These are phyloP conservation scores for Torymus aiolomorphi DNA, from an alignment of 2,888 invertebrate genomes.

Conservation along the genomic window DNA sequence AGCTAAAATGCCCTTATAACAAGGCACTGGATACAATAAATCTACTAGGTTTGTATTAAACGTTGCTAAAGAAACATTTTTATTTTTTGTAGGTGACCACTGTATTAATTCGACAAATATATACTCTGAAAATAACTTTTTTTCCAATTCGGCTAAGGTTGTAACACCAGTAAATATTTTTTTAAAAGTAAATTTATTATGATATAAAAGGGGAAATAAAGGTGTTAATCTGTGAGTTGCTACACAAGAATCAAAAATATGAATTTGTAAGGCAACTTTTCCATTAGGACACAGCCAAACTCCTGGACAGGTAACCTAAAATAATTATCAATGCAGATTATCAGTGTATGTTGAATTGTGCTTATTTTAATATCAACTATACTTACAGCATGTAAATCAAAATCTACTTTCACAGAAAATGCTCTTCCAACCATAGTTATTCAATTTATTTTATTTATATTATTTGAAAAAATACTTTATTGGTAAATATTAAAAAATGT, in stretches of 20 bases:
- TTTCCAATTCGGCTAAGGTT: constrained; percentile 76
- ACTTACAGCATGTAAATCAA: constrained; percentile 73
- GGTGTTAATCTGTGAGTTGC: constrained; percentile 83
- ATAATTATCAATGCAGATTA: constrained; percentile 36
- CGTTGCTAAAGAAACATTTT: constrained; percentile 79
- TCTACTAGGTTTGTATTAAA: constrained; percentile 82
- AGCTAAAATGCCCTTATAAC: constrained; percentile 77
- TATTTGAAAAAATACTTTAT: not conserved
- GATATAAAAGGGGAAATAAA: constrained; percentile 83
- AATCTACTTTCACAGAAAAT: constrained; percentile 70
- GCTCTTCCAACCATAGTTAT: constrained; percentile 69
- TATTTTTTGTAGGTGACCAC: constrained; percentile 74
- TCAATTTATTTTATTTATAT: no score
- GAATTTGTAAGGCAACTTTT: constrained; percentile 83
- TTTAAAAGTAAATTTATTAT: constrained; percentile 84
- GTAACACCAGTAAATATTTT: constrained; percentile 77
- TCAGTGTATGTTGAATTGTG: constrained; percentile 9
- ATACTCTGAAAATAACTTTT: constrained; percentile 78
- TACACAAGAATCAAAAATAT: constrained; percentile 82
- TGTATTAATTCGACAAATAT: constrained; percentile 82
- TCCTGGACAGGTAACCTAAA: constrained; percentile 88
- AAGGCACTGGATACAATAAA: constrained; percentile 80
- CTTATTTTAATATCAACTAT: constrained; percentile 22
- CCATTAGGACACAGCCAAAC: constrained; percentile 90
- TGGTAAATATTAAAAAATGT: not conserved